Percentiles rank a stretch among this genome's conserved stretches.
Evolutionary conservation across 2,888 invertebrate genomes (phyloP).

Genomic region (Eilema sororculum): DNA sequence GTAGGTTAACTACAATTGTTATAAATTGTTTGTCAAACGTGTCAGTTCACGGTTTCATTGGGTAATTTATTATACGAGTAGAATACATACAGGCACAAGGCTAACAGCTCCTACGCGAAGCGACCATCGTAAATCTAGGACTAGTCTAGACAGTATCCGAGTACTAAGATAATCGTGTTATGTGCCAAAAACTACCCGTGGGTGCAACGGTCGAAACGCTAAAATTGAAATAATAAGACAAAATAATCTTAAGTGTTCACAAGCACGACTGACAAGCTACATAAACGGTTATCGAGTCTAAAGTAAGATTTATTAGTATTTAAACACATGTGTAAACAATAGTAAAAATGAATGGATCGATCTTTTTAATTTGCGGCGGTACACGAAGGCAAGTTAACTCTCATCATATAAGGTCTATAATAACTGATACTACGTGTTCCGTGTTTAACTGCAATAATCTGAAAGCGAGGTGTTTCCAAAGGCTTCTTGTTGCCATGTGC

Average conservation of each 20-base stretch:
- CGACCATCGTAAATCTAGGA: conserved; percentile 78
- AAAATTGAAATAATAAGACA: conserved; percentile 37
- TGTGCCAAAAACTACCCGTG: conserved; percentile 65
- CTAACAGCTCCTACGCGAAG: conserved; percentile 81
- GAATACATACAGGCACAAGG: conserved; percentile 72
- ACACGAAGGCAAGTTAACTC: too few species aligned
- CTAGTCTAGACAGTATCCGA: conserved; percentile 59
- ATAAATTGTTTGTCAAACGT: conserved; percentile 70
- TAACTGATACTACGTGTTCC: not conserved
- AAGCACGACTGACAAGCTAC: not conserved
- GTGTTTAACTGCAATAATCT: not conserved
- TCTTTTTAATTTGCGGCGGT: too few species aligned
- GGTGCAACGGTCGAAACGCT: conserved; percentile 54
- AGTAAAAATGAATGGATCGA: too few species aligned
- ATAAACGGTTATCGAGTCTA: not conserved
- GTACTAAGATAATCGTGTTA: conserved; percentile 57
- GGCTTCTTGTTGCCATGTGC: not conserved
- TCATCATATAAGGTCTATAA: not conserved
- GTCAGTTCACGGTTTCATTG: conserved; percentile 63
- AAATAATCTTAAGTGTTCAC: not conserved
- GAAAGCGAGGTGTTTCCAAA: not conserved
- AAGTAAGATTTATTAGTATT: not conserved
- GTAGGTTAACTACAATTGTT: conserved; percentile 56
- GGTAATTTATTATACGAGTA: conserved; percentile 67
- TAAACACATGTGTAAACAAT: not conserved